phyloP scores from a whole-genome alignment of 2,113 vertebrate species.

The Glaucomys volans region DNA sequence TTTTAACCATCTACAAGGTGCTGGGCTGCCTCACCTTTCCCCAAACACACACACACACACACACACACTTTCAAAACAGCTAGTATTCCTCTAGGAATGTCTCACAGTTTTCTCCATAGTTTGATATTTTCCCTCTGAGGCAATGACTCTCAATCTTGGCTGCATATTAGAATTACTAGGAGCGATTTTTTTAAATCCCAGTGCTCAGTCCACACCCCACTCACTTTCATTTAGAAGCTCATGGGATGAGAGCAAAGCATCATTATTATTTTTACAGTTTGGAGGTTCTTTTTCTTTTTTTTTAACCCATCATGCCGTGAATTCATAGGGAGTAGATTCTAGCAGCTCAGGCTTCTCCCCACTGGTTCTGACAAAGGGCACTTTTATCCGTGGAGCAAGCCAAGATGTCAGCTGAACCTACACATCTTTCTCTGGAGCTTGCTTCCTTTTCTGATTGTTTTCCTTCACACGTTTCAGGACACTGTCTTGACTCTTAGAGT shows the following conservation, averaged over 20 bases:
- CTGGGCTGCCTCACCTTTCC: background rate
- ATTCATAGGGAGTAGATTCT: background rate
- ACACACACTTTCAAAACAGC: background rate
- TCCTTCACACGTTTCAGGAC: background rate
- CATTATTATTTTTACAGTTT: background rate
- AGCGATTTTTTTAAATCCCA: background rate
- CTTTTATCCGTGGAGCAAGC: background rate
- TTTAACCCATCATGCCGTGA: background rate
- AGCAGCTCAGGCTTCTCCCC: background rate
- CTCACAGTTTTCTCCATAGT: background rate
- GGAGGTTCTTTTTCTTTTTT: background rate
- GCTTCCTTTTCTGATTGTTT: background rate
- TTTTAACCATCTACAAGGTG: background rate
- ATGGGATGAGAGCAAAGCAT: background rate
- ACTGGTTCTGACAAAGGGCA: background rate
- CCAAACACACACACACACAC: too few relatives aligned
- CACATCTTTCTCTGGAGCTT: background rate
- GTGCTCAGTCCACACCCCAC: background rate
- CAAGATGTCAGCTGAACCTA: background rate
- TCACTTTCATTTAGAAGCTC: conserved; percentile 25
- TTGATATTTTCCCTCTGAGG: background rate
- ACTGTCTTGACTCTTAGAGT: background rate
- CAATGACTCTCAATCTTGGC: conserved; percentile 19
- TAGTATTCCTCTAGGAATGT: background rate
- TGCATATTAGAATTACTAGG: background rate